Evolutionary conservation across 1,140 invertebrate species (phyloP).

Genomic region (Armadillidium nasatum): DNA sequence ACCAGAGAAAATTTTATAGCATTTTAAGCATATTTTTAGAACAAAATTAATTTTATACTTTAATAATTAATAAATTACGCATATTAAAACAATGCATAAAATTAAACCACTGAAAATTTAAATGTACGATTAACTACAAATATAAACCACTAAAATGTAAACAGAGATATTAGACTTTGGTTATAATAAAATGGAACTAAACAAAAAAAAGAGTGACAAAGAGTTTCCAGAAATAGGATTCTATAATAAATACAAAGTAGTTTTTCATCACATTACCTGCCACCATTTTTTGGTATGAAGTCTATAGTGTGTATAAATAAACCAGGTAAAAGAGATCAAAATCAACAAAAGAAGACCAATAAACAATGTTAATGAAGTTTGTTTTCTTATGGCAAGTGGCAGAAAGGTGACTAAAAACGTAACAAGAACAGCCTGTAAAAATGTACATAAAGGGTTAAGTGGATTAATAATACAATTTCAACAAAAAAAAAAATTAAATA

Average conservation of each 20-base stretch:
- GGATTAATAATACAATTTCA: neutral
- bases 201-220: no score
- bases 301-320: slow-evolving; percentile 25
- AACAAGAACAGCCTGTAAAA: neutral
- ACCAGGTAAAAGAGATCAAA: neutral
- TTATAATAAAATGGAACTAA: no score
- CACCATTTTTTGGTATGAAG: slow-evolving; percentile 24
- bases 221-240: no score
- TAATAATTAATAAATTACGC: no score
- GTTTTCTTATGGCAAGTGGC: neutral
- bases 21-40: neutral
- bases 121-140: neutral
- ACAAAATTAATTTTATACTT: no score
- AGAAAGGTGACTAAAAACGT: neutral
- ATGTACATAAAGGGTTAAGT: neutral
- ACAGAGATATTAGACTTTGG: no score
- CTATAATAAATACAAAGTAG: no score
- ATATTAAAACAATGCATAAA: neutral
- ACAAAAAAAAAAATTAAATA: no score
- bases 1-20: neutral
- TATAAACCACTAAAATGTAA: neutral
- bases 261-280: neutral
- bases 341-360: neutral
- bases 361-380: neutral
- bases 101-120: no score